These are phyloP conservation scores for Drosophila dunni DNA, from an alignment of 1,140 invertebrate species.

Conservation along the genomic window DNA sequence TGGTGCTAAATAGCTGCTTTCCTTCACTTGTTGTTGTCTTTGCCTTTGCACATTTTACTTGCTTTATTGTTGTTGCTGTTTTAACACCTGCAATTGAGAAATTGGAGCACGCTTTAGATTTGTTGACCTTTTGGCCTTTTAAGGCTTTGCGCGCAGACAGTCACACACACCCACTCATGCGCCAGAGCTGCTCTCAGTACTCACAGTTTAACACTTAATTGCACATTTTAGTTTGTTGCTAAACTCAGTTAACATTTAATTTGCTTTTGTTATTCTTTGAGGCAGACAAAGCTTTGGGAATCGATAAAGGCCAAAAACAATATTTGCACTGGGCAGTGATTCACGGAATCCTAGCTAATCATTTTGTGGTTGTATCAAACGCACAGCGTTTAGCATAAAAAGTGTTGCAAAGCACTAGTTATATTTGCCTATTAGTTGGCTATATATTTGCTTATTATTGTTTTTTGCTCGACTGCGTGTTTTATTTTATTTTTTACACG, in stretches of 20 bases:
- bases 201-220: background rate
- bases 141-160: slow-evolving; percentile 16
- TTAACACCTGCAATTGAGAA: slow-evolving; percentile 24
- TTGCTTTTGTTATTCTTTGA: slow-evolving; percentile 36
- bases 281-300: slow-evolving; percentile 11
- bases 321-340: slow-evolving; percentile 51
- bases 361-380: slow-evolving; percentile 5
- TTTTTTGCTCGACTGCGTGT: slow-evolving; percentile 23
- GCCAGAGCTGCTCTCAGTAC: background rate
- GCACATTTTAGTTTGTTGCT: background rate
- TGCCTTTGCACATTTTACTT: slow-evolving; percentile 16
- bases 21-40: background rate
- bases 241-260: slow-evolving; percentile 11
- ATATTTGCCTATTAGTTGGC: slow-evolving; percentile 8
- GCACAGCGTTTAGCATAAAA: background rate
- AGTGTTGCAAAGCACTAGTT: background rate
- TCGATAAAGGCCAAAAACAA: slow-evolving; percentile 52
- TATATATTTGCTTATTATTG: slow-evolving; percentile 31
- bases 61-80: background rate
- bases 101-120: slow-evolving; percentile 14
- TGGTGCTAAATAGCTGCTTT: slow-evolving; percentile 6
- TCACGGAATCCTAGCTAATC: slow-evolving; percentile 28
- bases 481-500: slow-evolving; percentile 33
- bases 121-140: slow-evolving; percentile 45
- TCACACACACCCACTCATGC: slow-evolving; percentile 19